phyloP scores from a whole-genome alignment of 2,113 vertebrate species.

The Carassius carassius region DNA sequence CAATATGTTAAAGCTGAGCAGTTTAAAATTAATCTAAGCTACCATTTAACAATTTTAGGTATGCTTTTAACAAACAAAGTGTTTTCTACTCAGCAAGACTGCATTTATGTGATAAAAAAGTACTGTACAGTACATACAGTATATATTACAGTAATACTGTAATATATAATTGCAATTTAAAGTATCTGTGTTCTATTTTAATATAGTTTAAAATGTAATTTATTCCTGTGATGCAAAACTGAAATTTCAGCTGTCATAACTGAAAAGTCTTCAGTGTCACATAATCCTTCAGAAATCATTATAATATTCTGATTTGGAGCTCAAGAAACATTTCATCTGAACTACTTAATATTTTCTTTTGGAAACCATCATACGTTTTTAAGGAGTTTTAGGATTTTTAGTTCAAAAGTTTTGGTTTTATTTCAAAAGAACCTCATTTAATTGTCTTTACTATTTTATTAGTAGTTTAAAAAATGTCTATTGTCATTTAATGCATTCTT shows the following conservation, averaged over 20 bases:
- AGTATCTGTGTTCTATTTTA: not conserved
- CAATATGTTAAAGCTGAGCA: not conserved
- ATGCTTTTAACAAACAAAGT: not conserved
- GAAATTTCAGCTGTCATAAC: not conserved
- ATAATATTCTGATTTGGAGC: not conserved
- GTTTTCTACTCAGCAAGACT: not conserved
- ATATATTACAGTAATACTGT: not conserved
- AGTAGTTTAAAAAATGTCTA: not conserved
- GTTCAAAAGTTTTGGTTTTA: no score
- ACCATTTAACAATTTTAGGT: not conserved
- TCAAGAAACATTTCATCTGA: not conserved
- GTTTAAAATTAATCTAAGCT: not conserved
- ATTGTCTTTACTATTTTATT: no score
- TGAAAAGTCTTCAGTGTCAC: not conserved
- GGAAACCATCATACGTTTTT: not conserved
- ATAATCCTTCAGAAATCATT: not conserved
- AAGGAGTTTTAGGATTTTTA: not conserved
- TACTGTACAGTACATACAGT: no score
- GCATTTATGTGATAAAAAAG: not conserved
- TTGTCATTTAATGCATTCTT: not conserved
- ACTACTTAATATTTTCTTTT: not conserved
- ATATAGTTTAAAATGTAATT: no score
- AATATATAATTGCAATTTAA: not conserved
- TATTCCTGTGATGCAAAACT: not conserved
- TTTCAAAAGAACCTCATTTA: no score